Conservation (phyloP, 2,888 invertebrate genomes). For the Sericinus montela region DNA sequence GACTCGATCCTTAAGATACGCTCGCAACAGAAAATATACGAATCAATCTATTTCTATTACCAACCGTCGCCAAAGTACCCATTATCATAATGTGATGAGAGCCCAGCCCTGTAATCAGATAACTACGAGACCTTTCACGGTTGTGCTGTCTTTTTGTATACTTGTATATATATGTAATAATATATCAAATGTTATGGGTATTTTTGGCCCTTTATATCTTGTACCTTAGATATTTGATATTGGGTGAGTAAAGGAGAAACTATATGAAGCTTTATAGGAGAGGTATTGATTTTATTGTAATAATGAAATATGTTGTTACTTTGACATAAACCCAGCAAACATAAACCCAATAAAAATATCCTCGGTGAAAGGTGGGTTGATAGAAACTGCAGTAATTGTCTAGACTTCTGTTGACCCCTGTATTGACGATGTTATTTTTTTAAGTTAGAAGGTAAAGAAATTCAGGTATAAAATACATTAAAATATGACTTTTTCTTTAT, state of each 20-base stretch:
- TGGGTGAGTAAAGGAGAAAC: slow-evolving; percentile 16
- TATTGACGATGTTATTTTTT: too few species aligned
- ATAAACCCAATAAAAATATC: too few species aligned
- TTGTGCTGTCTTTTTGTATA: slow-evolving; percentile 54
- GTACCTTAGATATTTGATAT: slow-evolving; percentile 25
- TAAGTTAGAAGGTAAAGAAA: too few species aligned
- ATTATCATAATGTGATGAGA: slow-evolving; percentile 65
- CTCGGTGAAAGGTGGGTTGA: too few species aligned
- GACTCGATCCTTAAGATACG: slow-evolving; percentile 22
- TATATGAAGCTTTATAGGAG: not conserved
- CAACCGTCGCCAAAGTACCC: slow-evolving; percentile 56
- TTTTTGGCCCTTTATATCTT: slow-evolving; percentile 33
- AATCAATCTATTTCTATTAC: slow-evolving; percentile 70
- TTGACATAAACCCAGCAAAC: too few species aligned
- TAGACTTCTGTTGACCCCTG: too few species aligned
- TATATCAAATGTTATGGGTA: slow-evolving; percentile 46
- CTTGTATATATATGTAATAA: slow-evolving; percentile 52
- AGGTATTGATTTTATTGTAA: not conserved
- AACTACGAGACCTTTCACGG: slow-evolving; percentile 48
- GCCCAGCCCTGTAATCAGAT: slow-evolving; percentile 68
- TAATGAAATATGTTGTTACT: too few species aligned
- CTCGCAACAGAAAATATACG: slow-evolving; percentile 43
- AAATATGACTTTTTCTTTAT: too few species aligned
- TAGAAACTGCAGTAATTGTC: too few species aligned
- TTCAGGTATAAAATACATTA: too few species aligned